A percentile compares a stretch with the other conserved stretches of the same genome.
Evolutionary conservation across 1,140 invertebrate genomes (phyloP).

Genomic region (Acromyrmex charruanus): DNA sequence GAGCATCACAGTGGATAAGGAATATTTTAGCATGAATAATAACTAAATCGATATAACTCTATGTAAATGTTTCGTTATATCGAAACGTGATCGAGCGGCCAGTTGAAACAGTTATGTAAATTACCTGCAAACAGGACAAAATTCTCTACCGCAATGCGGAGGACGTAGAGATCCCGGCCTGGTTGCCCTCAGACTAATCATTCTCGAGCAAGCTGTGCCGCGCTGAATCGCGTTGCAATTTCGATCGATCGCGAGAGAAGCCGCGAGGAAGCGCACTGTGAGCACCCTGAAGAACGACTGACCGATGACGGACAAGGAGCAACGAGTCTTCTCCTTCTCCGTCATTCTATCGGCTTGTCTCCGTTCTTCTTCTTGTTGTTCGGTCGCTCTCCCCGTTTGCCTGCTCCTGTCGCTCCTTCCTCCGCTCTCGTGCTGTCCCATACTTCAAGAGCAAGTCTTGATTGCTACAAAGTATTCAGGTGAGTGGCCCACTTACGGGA

Average conservation of each 20-base stretch:
- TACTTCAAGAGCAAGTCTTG: slow-evolving; percentile 73
- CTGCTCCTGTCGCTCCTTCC: slow-evolving; percentile 62
- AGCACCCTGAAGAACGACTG: slow-evolving; percentile 70
- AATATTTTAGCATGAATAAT: not conserved
- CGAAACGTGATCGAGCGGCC: not conserved
- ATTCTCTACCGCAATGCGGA: slow-evolving; percentile 81
- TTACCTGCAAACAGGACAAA: slow-evolving; percentile 83
- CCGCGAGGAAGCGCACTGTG: slow-evolving; percentile 40
- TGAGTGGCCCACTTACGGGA: slow-evolving; percentile 82
- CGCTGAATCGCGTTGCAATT: slow-evolving; percentile 4
- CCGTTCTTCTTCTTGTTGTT: slow-evolving; percentile 66
- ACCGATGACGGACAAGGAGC: slow-evolving; percentile 72
- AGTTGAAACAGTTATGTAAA: slow-evolving; percentile 10
- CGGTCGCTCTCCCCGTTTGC: slow-evolving; percentile 37
- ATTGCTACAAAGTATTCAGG: slow-evolving; percentile 83
- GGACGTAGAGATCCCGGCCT: slow-evolving; percentile 73
- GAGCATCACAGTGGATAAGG: not conserved
- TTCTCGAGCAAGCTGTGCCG: slow-evolving; percentile 36
- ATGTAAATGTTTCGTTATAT: not conserved
- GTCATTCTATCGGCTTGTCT: slow-evolving; percentile 51
- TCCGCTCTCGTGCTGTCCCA: slow-evolving; percentile 61
- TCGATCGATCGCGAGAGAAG: slow-evolving; percentile 66
- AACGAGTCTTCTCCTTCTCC: slow-evolving; percentile 60
- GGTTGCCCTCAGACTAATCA: slow-evolving; percentile 79
- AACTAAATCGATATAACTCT: not conserved